Evolutionary conservation across 1,140 invertebrate genomes (phyloP).

Genomic region (Elysia chlorotica): DNA sequence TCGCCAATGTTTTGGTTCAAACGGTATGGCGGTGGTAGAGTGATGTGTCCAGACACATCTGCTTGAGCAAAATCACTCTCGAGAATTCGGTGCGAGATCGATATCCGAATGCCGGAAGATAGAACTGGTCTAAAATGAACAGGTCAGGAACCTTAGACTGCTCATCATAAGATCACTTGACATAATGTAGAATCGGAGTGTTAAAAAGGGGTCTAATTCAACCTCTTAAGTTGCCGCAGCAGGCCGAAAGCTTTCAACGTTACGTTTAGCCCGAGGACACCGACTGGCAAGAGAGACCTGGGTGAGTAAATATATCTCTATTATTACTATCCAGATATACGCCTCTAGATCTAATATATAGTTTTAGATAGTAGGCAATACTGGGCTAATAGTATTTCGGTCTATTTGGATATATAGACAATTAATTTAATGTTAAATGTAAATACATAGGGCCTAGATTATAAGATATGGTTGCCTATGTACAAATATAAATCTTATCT

Average conservation of each 20-base stretch:
- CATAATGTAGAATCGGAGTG: not conserved
- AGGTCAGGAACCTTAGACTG: not conserved
- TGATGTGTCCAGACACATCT: constrained; percentile 24
- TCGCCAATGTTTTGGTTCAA: constrained; percentile 18
- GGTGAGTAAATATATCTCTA: no score
- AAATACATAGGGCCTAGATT: no score
- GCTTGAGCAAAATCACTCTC: not conserved
- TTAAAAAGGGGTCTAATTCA: not conserved
- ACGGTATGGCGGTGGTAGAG: constrained; percentile 6
- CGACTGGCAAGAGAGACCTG: not conserved
- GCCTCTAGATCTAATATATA: no score
- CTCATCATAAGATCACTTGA: not conserved
- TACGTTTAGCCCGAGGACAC: not conserved
- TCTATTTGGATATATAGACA: no score
- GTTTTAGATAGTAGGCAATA: no score
- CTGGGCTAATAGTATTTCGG: no score
- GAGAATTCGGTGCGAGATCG: not conserved
- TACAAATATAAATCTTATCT: no score
- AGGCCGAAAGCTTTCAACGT: no score
- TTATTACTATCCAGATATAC: no score
- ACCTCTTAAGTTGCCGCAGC: not conserved
- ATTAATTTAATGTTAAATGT: no score
- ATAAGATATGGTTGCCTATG: no score
- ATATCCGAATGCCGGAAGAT: not conserved
- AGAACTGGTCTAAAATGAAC: not conserved